Base-by-base conservation (phyloP, 2,888 invertebrate genomes). In the Beris chalybata region DNA sequence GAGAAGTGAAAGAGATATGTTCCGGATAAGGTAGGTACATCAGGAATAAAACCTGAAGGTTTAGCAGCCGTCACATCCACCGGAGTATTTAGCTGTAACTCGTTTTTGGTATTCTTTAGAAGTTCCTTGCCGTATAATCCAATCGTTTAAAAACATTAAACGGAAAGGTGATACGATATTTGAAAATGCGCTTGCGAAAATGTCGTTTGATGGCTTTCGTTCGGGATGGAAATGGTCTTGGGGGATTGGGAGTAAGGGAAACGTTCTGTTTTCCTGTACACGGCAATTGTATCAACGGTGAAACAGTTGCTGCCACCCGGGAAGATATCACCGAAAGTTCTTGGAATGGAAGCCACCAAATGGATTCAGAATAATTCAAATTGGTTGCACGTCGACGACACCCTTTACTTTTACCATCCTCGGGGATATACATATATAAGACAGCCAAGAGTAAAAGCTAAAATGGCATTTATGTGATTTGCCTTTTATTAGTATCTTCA, bases 81-180 rank as follows among this genome's bases (percentile, higher is more conserved):
- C 13, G 38, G 22, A 38, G 38, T n/a, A 7, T 32, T 55, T 55
- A 7, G 55, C 30, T 57, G 57, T 57, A 29, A 12, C 22, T 48
- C 57, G 61, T 64, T 64, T 69, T 69, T 69, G 53, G 67, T 67
- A 69, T 69, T 67, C 69, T 56, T 66, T 57, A 13, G 65, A 56
- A 45, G 55, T 65, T 38, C 38, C 63, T 13, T 32, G 61, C 43
- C 68, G 69, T 66, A 67, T 69, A 69, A 69, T 69, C 69, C 65
- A 67, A 67, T 69, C 69, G 55, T 69, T 69, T 67, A 69, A 69
- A 69, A 69, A 69, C 69, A 69, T 69, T 69, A 69, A 69, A 69
- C 69, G 69, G 67, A 69, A 66, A 69, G 69, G 69, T 69, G 67
- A 69, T 69, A 69, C 67, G 67, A 69, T 67, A 65, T 67, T 65